Evolutionary conservation across 2,888 invertebrate genomes (phyloP).

Genomic region (Nemotelus pantherinus): DNA sequence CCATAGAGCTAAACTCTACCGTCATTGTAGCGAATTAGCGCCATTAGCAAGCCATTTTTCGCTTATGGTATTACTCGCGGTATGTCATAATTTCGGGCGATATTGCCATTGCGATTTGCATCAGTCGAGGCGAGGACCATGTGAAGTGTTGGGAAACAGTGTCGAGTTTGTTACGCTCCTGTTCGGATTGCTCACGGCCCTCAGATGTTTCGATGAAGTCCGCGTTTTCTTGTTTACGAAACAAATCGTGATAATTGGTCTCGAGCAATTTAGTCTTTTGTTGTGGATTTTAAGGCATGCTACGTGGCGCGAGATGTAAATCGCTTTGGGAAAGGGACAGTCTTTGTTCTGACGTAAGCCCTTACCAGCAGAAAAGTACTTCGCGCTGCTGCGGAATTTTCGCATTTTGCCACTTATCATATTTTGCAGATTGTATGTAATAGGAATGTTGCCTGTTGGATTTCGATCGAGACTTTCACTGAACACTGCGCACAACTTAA

Average conservation of each 20-base stretch:
- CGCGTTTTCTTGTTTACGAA: constrained; percentile 17
- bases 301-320: background rate
- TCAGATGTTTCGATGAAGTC: constrained; percentile 10
- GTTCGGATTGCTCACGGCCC: constrained; percentile 17
- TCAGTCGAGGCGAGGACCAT: background rate
- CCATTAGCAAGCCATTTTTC: constrained; percentile 37
- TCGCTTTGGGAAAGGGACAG: no score
- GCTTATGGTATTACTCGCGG: constrained; percentile 23
- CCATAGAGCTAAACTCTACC: background rate
- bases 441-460: no score
- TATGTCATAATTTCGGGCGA: constrained; percentile 36
- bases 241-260: constrained; percentile 45
- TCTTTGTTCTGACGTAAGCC: no score
- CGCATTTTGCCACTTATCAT: no score
- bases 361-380: no score
- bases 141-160: constrained; percentile 36
- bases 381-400: no score
- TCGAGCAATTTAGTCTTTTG: constrained; percentile 37
- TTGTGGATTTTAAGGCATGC: background rate
- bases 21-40: constrained; percentile 32
- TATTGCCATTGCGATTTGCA: constrained; percentile 25
- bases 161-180: constrained; percentile 23
- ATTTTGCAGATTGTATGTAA: no score
- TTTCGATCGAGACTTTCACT: no score
- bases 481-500: no score